These are phyloP conservation scores for Xestia ashworthii DNA, from an alignment of 2,888 invertebrate genomes.

Conservation along the genomic window DNA sequence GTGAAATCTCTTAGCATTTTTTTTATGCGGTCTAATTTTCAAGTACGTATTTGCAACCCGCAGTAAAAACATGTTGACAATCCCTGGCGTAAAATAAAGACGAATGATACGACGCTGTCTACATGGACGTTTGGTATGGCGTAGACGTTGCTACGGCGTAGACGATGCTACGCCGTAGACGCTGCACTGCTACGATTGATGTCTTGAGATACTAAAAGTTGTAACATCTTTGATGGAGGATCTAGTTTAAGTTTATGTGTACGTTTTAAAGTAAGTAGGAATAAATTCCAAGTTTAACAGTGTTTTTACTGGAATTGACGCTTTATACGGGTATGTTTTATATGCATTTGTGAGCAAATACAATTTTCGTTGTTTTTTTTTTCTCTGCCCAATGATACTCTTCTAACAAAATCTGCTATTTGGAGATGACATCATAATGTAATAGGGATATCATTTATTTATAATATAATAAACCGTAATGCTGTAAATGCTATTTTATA, in stretches of 20 bases:
- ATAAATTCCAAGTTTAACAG: conserved; percentile 3
- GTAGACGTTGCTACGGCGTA: conserved; percentile 52
- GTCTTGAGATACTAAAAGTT: conserved; percentile 38
- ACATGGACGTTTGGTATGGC: conserved; percentile 34
- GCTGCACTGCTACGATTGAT: conserved; percentile 45
- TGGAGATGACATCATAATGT: not conserved
- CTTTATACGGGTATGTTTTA: not conserved
- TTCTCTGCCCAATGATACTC: too few relatives aligned
- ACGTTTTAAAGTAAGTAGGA: conserved; percentile 15
- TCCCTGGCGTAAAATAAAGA: conserved; percentile 41
- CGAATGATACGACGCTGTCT: conserved; percentile 45
- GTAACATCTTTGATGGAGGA: conserved; percentile 35
- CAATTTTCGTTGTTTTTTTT: not conserved
- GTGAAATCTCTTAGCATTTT: not conserved
- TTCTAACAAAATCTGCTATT: not conserved
- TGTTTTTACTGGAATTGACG: not conserved
- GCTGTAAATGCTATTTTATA: not conserved
- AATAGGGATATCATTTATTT: not conserved
- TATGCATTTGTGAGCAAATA: not conserved
- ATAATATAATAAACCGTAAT: not conserved
- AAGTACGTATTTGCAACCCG: not conserved
- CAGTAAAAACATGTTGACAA: conserved; percentile 13
- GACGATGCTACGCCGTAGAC: conserved; percentile 44
- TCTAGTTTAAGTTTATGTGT: conserved; percentile 26
- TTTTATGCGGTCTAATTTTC: not conserved